Evolutionary conservation across 2,113 vertebrate genomes (phyloP), one percentile per base, ranked within the genome.

Genomic region (Leptodactylus fuscus): DNA sequence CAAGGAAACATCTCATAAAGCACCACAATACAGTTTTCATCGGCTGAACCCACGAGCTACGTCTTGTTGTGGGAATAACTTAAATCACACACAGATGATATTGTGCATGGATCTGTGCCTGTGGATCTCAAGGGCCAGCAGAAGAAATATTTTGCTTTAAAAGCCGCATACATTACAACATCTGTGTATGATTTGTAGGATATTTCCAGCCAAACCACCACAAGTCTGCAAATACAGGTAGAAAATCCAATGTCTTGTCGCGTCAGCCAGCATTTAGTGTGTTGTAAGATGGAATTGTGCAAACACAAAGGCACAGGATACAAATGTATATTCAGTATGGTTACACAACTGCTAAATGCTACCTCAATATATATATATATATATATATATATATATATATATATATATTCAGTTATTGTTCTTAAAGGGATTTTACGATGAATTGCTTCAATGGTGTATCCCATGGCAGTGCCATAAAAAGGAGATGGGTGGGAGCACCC

Each of bases 1-100:
- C 51, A 83, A 69, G 70, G 53, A 60, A 83, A 75, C 22, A 24
- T 83, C 81, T 74, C 24, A 46, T 74, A 48, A 75, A 29, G 29
- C 32, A 13, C 48, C 48, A 36, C 46, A 69, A 69, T 34, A 53
- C 41, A 73, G 67, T 82, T 71, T 69, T 70, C 65, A 71, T 48
- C 34, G 41, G 18, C 41, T 51, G 70, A 73, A 73, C 48, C 65
- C 22, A 82, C 69, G n/a, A 75, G 71, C 38, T 41, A 58, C 32
- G 71, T 83, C 67, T 60, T 62, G 51, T 48, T 18, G 53, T 38
- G 67, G 53, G 53, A 38, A 67, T 58, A 60, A 58, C 20, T 49
- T 49, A 81, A 81, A 81, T 81, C 29, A 70, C 60, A 48, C 60
- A 69, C 80, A 81, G 80, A 69, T 81, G 62, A 69, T 81, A 70